Conservation (phyloP, 2,113 vertebrate species). For the Tenebrosternarchus preto region DNA sequence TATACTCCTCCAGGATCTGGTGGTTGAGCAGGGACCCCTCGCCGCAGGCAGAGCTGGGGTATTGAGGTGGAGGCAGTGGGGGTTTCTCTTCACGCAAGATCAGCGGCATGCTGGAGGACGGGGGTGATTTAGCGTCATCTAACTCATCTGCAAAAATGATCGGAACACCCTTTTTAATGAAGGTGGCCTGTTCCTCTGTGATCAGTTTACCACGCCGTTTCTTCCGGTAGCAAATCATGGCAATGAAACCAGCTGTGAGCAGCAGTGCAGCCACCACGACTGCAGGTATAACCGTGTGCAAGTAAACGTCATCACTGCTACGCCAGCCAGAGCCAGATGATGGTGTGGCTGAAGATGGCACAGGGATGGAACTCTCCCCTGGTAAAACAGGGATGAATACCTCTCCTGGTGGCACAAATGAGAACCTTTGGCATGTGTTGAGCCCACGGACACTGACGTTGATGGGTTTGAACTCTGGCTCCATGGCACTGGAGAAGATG, state of each 20-base stretch:
- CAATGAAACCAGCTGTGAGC: constrained; percentile 91
- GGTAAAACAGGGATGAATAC: constrained; percentile 54
- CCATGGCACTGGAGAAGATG: constrained; percentile 80
- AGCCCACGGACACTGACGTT: constrained; percentile 81
- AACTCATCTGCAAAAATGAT: constrained; percentile 97
- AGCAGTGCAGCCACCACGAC: constrained; percentile 93
- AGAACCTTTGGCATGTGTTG: constrained; percentile 83
- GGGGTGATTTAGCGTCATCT: constrained; percentile 93
- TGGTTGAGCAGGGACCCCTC: constrained; percentile 91
- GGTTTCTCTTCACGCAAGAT: constrained; percentile 98
- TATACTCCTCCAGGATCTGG: constrained; percentile 90
- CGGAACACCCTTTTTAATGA: constrained; percentile 96
- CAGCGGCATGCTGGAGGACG: constrained; percentile 94
- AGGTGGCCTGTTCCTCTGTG: constrained; percentile 95
- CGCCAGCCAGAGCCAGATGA: constrained; percentile 82
- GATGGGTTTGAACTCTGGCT: constrained; percentile 88
- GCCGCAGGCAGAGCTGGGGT: constrained; percentile 88
- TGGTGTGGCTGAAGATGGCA: constrained; percentile 66
- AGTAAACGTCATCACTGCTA: constrained; percentile 88
- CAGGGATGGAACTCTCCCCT: constrained; percentile 5
- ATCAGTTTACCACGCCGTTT: constrained; percentile 95
- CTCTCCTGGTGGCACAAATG: constrained; percentile 80
- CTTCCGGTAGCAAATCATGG: constrained; percentile 97
- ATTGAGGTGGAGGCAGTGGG: constrained; percentile 90
- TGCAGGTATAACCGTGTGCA: constrained; percentile 93